phyloP scores from a whole-genome alignment of 2,888 invertebrate species.

The Limnephilus auricula region DNA sequence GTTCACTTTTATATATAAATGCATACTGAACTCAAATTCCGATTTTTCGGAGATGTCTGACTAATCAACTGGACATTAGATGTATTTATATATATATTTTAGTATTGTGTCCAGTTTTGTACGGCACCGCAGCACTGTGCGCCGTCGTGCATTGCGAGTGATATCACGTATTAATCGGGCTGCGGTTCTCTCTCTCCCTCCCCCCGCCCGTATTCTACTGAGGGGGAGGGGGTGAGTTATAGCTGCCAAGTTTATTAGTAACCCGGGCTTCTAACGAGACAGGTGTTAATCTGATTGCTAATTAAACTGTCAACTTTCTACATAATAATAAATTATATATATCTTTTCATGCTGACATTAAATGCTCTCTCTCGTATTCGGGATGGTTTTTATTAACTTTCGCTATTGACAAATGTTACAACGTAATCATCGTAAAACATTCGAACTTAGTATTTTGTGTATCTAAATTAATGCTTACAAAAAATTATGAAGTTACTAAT shows the following conservation, averaged over 20 bases:
- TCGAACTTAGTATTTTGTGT: not conserved
- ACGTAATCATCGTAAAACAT: not conserved
- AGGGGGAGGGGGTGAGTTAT: not conserved
- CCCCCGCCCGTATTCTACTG: not conserved
- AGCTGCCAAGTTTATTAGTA: constrained; percentile 1
- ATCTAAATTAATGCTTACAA: not conserved
- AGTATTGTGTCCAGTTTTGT: no score
- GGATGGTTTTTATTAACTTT: no score
- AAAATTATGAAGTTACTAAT: no score
- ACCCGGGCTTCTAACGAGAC: not conserved
- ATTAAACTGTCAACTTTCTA: constrained; percentile 6
- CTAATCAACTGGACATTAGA: no score
- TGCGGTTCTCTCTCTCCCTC: not conserved
- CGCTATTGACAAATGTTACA: not conserved
- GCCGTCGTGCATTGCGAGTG: not conserved
- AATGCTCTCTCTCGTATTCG: not conserved
- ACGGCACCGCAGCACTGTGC: not conserved
- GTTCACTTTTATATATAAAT: no score
- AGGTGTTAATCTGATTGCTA: constrained; percentile 5
- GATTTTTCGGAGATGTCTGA: no score
- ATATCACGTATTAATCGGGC: not conserved
- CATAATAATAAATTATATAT: not conserved
- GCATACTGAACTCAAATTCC: no score
- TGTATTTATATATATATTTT: no score
- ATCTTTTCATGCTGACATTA: not conserved